Base-by-base conservation (phyloP, 2,797 vertebrate species). In the Esox masquinongy region DNA sequence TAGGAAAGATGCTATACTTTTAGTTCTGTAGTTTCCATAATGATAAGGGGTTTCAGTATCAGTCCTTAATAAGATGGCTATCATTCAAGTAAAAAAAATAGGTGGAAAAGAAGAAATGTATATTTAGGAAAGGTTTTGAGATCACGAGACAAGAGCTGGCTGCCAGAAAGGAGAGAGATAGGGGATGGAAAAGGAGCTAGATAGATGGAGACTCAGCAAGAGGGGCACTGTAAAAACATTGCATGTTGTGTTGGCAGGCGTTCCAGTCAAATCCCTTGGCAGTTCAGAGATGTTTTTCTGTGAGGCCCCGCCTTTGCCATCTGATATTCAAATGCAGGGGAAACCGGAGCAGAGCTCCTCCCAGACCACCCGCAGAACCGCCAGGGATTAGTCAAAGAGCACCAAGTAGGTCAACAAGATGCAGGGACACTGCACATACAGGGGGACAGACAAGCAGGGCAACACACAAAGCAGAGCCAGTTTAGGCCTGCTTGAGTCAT, bases 341-440 rank as follows among this genome's bases (percentile, higher is more conserved):
- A 91, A 92, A 90, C 87, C 50, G 83, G 88, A 90, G 90, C 81
- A 90, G 88, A 85, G 86, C 90, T 91, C 89, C 87, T 86, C 91
- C 88, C 88, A 87, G 88, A 90, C 90, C 93, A 92, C 92, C 91
- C 86, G 85, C 83, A 82, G 88, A 84, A 90, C 74, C 83, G 69
- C 79, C 84, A 77, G 89, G 92, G 92, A 94, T 94, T 93, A 94
- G 89, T 92, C 92, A 91, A 91, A 93, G 91, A 91, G 90, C 89
- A 92, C 88, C 91, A 94, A 94, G 86, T 95, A 94, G 93, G 94
- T 94, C 93, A 94, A 92, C 90, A 93, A 93, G 91, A 92, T 86
- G 85, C 84, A 86, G 84, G 85, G 84, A 88, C 89, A 78, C 84
- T 77, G 86, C 85, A 68, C 82, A 87, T 83, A 86, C 80, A 80